These are phyloP conservation scores for Astyanax mexicanus DNA, from an alignment of 2,797 vertebrate genomes.

Conservation along the genomic window DNA sequence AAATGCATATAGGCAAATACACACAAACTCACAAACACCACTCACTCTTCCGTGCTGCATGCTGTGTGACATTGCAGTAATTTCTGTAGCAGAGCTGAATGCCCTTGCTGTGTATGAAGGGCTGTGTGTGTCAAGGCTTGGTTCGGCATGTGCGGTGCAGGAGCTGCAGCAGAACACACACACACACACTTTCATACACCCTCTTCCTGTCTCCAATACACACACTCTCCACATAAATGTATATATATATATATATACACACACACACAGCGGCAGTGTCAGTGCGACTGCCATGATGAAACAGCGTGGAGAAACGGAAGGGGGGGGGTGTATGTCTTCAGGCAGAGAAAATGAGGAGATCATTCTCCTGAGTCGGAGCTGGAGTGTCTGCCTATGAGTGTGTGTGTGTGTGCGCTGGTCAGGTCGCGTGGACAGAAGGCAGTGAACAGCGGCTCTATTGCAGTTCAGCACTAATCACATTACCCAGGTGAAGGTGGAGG, in stretches of 20 bases:
- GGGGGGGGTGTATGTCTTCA: background rate
- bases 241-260: background rate
- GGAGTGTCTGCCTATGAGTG: background rate
- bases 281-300: conserved; percentile 26
- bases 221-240: background rate
- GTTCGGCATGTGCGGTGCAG: conserved; percentile 12
- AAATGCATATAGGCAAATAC: background rate
- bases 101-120: conserved; percentile 49
- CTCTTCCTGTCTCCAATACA: too few relatives aligned
- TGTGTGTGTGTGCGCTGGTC: background rate
- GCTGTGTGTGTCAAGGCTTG: conserved; percentile 1
- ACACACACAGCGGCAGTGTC: conserved; percentile 26
- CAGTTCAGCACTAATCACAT: conserved; percentile 48
- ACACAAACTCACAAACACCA: background rate
- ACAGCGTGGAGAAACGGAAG: conserved; percentile 6
- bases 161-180: background rate
- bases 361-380: background rate
- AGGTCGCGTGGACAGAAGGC: conserved; percentile 26
- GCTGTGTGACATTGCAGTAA: conserved; percentile 2
- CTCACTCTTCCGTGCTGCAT: background rate
- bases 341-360: background rate
- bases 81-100: conserved; percentile 28
- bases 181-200: background rate
- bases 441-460: conserved; percentile 33
- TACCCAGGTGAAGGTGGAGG: conserved; percentile 42